These are phyloP conservation scores for Spisula solida DNA, from an alignment of 2,888 invertebrate genomes.

Conservation along the genomic window DNA sequence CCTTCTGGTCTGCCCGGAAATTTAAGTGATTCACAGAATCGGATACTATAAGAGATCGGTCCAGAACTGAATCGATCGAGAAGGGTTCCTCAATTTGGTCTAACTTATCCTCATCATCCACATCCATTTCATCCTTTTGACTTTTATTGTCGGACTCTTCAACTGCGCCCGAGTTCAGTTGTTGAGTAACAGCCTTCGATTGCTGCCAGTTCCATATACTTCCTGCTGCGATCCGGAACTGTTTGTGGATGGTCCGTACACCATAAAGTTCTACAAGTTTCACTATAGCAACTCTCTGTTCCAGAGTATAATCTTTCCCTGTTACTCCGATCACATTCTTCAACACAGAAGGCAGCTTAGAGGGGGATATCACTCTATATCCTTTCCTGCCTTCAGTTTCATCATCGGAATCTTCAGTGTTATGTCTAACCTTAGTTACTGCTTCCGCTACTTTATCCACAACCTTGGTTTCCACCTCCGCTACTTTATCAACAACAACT, in stretches of 20 bases:
- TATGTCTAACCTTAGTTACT: neutral
- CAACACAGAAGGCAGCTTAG: slow-evolving; percentile 62
- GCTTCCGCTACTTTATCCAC: neutral
- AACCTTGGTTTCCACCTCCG: neutral
- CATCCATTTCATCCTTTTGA: slow-evolving; percentile 18
- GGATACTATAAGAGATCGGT: slow-evolving; percentile 52
- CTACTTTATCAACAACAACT: neutral
- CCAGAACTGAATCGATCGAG: slow-evolving; percentile 60
- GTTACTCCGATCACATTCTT: slow-evolving; percentile 37
- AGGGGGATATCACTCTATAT: slow-evolving; percentile 67
- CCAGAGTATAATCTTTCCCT: slow-evolving; percentile 61
- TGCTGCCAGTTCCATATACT: slow-evolving; percentile 72
- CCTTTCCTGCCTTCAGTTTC: slow-evolving; percentile 40
- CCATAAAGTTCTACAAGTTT: slow-evolving; percentile 70
- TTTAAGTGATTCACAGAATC: slow-evolving; percentile 55
- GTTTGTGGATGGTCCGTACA: slow-evolving; percentile 67
- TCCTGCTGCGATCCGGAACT: slow-evolving; percentile 62
- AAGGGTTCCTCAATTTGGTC: slow-evolving; percentile 28
- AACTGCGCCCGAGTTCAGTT: slow-evolving; percentile 22
- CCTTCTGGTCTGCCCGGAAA: slow-evolving; percentile 60
- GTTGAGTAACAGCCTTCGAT: slow-evolving; percentile 51
- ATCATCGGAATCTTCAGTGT: slow-evolving; percentile 15
- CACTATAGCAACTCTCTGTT: slow-evolving; percentile 67
- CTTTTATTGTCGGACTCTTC: neutral
- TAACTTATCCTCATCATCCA: slow-evolving; percentile 39